Base-by-base conservation (phyloP, 2,888 invertebrate species). In the Elegia similella region DNA sequence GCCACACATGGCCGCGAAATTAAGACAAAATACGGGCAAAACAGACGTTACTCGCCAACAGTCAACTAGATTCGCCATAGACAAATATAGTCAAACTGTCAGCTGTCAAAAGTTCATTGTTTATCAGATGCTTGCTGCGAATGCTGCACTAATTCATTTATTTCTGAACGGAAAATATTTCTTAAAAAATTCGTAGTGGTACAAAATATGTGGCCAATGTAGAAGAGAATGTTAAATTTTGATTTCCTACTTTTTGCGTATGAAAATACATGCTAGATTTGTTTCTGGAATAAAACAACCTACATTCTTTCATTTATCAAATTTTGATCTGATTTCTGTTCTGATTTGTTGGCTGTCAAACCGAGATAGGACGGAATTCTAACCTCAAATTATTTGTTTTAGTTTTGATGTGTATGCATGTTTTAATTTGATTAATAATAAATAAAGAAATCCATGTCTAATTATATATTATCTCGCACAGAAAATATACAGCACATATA, bases 1-100 rank as follows among this genome's bases (percentile, higher is more conserved):
- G 83, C 75, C 80, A 85, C 84, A 86, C 89, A 90, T 90, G 86
- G 85, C 85, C 86, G 79, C 80, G 83, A 82, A 84, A 79, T 81
- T 79, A 80, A 76, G 75, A 77, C 76, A 82, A 87, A 86, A 81
- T 84, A 83, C 75, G 72, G 74, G 69, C 78, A 87, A 89, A 89
- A 89, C 84, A 84, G 78, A 75, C 73, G 75, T 70, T 72, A 70
- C 72, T 65, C 71, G 70, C 75, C 75, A 78, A 78, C 79, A 78
- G 77, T 76, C 76, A 67, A 77, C 73, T 73, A 47, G 61, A 66
- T 66, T 55, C 72, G 69, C 66, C 73, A 78, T 69, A 74, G 72
- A 78, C 66, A 55, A 13, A 34, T 12, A 30, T 1, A 6, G 12
- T 13, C 0, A 1, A 32, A 1, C n/a, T 13, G 47, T 47, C 34